These are phyloP conservation scores for Scleropages formosus DNA, from an alignment of 2,797 vertebrate species.

Conservation along the genomic window DNA sequence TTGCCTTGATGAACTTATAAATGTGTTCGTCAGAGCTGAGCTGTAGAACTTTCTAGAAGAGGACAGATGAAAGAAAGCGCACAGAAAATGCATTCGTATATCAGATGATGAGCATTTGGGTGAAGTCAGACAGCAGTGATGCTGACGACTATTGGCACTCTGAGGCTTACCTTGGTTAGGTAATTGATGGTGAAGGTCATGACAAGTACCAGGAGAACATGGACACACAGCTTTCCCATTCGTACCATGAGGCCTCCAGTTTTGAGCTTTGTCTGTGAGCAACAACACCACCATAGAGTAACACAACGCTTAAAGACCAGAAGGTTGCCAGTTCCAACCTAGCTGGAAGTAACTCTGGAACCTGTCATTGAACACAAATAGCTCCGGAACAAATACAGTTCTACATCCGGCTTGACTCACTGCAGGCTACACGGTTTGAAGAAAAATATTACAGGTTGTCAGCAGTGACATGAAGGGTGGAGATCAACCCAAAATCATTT, in stretches of 20 bases:
- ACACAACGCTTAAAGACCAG: too few species aligned
- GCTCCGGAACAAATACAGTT: too few species aligned
- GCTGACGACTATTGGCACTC: not conserved
- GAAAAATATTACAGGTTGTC: too few species aligned
- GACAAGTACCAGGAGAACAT: constrained; percentile 74
- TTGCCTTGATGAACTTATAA: constrained; percentile 97
- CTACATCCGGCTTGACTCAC: too few species aligned
- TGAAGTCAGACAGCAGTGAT: not conserved
- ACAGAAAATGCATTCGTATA: not conserved
- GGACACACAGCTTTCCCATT: constrained; percentile 77
- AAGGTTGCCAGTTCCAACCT: too few species aligned
- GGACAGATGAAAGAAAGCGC: constrained; percentile 20
- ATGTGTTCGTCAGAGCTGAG: constrained; percentile 96
- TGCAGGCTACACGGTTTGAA: too few species aligned
- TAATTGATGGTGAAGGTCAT: constrained; percentile 85
- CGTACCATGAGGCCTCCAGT: constrained; percentile 72
- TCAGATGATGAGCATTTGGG: not conserved
- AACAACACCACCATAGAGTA: not conserved
- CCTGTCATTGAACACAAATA: too few species aligned
- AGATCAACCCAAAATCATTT: not conserved
- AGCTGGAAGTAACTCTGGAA: too few species aligned
- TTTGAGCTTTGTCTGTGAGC: constrained; percentile 78
- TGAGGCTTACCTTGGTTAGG: constrained; percentile 77
- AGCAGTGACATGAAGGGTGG: too few species aligned
- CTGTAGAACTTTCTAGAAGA: constrained; percentile 78